Conservation (phyloP, 1,140 invertebrate species). For the Atta colombica region DNA sequence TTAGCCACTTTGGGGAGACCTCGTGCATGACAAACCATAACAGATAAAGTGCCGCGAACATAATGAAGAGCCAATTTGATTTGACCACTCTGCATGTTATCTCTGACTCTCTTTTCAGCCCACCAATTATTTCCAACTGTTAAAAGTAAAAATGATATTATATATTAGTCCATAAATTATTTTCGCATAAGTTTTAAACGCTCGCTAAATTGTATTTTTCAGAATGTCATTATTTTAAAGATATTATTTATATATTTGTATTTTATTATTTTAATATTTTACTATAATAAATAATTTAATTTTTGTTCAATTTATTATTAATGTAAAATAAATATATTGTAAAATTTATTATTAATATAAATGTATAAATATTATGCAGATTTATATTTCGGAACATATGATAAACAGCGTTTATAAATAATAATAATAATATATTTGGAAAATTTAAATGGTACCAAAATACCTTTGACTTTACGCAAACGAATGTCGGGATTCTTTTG, state of each 20-base stretch:
- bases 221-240: background rate
- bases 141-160: slow-evolving; percentile 22
- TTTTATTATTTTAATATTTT: too few relatives aligned
- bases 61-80: slow-evolving; percentile 95
- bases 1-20: slow-evolving; percentile 92
- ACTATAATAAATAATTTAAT: too few relatives aligned
- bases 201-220: slow-evolving; percentile 6
- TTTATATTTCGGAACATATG: background rate
- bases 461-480: slow-evolving; percentile 89
- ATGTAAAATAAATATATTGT: background rate
- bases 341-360: background rate
- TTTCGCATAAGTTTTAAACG: background rate
- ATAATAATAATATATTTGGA: slow-evolving; percentile 25
- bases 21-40: slow-evolving; percentile 96
- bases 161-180: too few relatives aligned
- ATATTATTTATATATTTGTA: background rate
- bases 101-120: slow-evolving; percentile 83
- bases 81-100: slow-evolving; percentile 87
- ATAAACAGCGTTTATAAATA: background rate
- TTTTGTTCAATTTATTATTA: too few relatives aligned
- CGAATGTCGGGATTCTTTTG: slow-evolving; percentile 93
- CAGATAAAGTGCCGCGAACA: slow-evolving; percentile 91
- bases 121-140: slow-evolving; percentile 85
- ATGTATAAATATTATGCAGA: background rate
- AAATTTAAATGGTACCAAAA: slow-evolving; percentile 52